Percentiles rank a stretch among this genome's conserved stretches.
Conservation (phyloP, 2,797 vertebrate genomes). For the Chiroxiphia lanceolata region DNA sequence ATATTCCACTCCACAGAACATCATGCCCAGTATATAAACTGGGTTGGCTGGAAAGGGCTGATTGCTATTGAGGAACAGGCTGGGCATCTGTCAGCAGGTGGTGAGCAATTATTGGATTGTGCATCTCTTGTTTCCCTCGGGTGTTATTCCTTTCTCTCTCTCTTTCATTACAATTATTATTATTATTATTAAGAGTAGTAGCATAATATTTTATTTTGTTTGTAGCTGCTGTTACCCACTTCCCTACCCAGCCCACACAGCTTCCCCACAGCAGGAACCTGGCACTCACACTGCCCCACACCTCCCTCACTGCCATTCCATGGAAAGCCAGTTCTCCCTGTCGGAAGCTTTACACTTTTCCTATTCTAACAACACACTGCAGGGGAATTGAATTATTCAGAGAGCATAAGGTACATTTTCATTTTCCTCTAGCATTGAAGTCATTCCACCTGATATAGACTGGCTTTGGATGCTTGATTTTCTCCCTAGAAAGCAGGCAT, state of each 20-base stretch:
- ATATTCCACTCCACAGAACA: background rate
- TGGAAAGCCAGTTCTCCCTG: background rate
- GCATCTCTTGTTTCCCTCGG: background rate
- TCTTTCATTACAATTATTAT: background rate
- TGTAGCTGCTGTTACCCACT: background rate
- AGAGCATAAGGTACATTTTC: background rate
- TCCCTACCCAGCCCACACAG: rapidly evolving
- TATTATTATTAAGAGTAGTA: background rate
- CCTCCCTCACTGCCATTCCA: rapidly evolving
- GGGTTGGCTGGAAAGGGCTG: background rate
- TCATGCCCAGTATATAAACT: background rate
- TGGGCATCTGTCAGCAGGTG: background rate
- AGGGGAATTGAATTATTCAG: background rate
- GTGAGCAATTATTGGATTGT: background rate
- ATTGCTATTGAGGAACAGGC: background rate
- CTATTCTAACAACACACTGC: background rate
- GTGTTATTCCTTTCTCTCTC: background rate
- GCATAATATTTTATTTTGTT: background rate
- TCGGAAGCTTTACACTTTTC: background rate
- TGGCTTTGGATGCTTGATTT: background rate
- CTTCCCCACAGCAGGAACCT: background rate
- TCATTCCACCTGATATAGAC: background rate
- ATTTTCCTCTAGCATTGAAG: background rate
- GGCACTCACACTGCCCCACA: background rate
- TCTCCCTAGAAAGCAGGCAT: background rate